Base-by-base conservation (phyloP, 2,113 vertebrate genomes). In the Bubalus kerabau region DNA sequence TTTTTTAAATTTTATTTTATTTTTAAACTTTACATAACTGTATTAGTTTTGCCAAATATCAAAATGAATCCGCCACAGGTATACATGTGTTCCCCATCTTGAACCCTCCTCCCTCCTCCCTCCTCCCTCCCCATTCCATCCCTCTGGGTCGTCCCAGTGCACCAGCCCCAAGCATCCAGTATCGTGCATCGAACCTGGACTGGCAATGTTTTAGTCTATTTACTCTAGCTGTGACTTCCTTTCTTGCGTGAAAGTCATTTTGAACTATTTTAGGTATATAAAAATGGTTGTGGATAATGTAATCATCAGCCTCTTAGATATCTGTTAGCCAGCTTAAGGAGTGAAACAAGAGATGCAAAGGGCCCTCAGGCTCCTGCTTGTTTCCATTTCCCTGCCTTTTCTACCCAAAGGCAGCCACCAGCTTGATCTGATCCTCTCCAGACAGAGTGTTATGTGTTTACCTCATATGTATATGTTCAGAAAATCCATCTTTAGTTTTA, bases 191-290 rank as follows among this genome's bases (percentile, higher is more conserved):
- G 36, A 36, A 36, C 36, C 36, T 36, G 36, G 36, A 36, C 36
- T 36, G 36, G 36, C 36, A 36, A 36, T 52, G 48, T 13, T 82
- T 82, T 94, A 40, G 9, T 67, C 21, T 50, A 15, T 13, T 50
- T n/a, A 11, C 19, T 85, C 54, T n/a, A 60, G 21, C 52, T 28
- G 2, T 52, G 23, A 59, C 60, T 10, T 57, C 24, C 86, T 87
- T 94, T 87, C 89, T 86, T 82, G 40, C 3, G 40, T 46, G 26
- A 32, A 54, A 78, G 40, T 80, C 32, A 17, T 60, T 56, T n/a
- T 62, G 4, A 85, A 71, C 43, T 93, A 85, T 62, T 95, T 81
- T 60, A 62, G 46, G 12, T 40, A 71, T 84, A 48, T 80, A 12
- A 84, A 52, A 40, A 85, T 7, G 6, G 60, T 36, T 52, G n/a